A percentile compares a stretch with the other conserved stretches of the same genome.
Conservation (phyloP, 2,888 invertebrate genomes). For the Coronaproctus castanopsis region DNA sequence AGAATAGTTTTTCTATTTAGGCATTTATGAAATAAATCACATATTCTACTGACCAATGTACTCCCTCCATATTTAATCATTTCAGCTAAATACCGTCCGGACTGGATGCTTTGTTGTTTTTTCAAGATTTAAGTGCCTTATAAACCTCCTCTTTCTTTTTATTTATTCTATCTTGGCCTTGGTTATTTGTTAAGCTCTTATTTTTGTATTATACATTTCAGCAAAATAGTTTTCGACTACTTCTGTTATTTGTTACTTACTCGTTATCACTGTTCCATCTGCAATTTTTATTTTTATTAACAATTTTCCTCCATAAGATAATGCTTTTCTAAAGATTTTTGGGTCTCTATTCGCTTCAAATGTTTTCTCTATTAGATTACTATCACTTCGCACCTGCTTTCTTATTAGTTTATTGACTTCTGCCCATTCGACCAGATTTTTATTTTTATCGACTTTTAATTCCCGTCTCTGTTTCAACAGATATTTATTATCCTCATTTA, state of each 20-base stretch:
- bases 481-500: not conserved
- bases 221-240: not conserved
- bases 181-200: not conserved
- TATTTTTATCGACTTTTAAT: not conserved
- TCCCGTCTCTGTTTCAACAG: not conserved
- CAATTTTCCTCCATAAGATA: not conserved
- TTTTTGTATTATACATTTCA: not conserved
- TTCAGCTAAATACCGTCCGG: not conserved
- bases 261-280: not conserved
- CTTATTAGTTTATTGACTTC: not conserved
- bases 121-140: not conserved
- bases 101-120: not conserved
- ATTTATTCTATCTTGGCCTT: not conserved
- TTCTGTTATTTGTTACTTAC: not conserved
- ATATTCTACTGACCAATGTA: not conserved
- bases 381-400: not conserved
- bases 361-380: not conserved
- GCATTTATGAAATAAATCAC: not conserved
- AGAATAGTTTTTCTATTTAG: not conserved
- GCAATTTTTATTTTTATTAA: not conserved
- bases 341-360: not conserved
- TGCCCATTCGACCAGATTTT: not conserved
- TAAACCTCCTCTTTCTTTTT: not conserved
- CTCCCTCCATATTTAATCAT: not conserved
- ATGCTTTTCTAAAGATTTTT: not conserved